Base-by-base conservation (phyloP, 2,113 vertebrate genomes). In the Stegastes partitus region DNA sequence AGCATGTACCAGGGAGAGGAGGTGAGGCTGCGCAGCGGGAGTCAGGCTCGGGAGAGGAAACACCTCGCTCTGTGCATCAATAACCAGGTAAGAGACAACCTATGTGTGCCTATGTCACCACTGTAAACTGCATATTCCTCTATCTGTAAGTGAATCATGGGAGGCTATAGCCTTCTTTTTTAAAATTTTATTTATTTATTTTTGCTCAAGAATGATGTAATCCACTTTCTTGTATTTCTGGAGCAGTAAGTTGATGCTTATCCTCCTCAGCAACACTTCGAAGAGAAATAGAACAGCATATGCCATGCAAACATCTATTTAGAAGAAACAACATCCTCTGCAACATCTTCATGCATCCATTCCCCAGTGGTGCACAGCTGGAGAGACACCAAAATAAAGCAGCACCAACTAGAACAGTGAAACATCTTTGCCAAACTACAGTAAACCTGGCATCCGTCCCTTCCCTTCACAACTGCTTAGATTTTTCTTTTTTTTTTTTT, bases 51-150 rank as follows among this genome's bases (percentile, higher is more conserved):
- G 53, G 93, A 93, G 75, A 92, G 92, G 81, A 94, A 87, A 75
- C 91, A 93, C 84, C 91, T 94, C 47, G 91, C 94, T 42, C 92
- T 95, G 77, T 86, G 89, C 79, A 94, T 95, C 57, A 91, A 82
- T 19, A 90, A 86, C 86, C 93, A 94, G 94, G 94, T 95, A 86
- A 91, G 70, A 58, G 6, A 1, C 14, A 9, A 22, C 23, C 34
- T 42, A 1, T 56, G 15, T 15, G 25, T 55, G 15, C 1, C 8
- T 21, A 23, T 54, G 47, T 15, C 69, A 19, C 51, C 2, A 11
- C 3, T 54, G 39, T 14, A 0, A 53, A 68, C 19, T 54, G 25
- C 28, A 15, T 6, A 23, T 31, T 16, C 22, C 19, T 56, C 5
- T 14, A 0, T 0, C 4, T 31, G n/a, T 19, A 8, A 6, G n/a